Evolutionary conservation across 2,113 vertebrate genomes (phyloP).

Genomic region (Nicator chloris): DNA sequence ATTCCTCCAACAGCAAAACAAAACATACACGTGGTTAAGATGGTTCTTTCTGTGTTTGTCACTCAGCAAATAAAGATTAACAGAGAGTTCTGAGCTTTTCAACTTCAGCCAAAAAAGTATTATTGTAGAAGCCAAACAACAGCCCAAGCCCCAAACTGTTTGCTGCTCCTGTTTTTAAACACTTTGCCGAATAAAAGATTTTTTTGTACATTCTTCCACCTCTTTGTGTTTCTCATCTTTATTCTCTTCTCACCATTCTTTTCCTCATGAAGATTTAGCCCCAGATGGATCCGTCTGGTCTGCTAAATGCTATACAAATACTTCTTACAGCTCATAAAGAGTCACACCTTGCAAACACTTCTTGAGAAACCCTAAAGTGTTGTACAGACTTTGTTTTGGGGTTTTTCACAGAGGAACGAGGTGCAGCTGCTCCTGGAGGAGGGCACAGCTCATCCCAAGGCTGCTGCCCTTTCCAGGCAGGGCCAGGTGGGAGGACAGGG

Average conservation of each 20-base stretch:
- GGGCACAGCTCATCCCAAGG: background rate
- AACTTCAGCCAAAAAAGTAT: background rate
- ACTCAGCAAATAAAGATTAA: background rate
- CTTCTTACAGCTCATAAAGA: background rate
- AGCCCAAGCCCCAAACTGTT: background rate
- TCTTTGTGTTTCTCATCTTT: background rate
- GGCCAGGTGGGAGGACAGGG: background rate
- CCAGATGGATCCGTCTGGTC: background rate
- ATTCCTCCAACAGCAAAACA: background rate
- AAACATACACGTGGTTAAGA: background rate
- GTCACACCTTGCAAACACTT: background rate
- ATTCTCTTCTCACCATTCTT: background rate
- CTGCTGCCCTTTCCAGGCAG: background rate
- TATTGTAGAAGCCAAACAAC: background rate
- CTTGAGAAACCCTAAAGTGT: background rate
- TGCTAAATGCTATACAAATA: background rate
- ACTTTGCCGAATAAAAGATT: background rate
- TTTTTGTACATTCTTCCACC: background rate
- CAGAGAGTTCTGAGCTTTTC: background rate
- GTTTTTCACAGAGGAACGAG: background rate
- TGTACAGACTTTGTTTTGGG: background rate
- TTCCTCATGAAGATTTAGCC: background rate
- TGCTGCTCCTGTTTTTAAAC: background rate
- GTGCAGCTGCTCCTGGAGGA: background rate
- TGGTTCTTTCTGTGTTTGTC: background rate